phyloP scores from a whole-genome alignment of 2,797 vertebrate genomes.

The Sebastes itinus region DNA sequence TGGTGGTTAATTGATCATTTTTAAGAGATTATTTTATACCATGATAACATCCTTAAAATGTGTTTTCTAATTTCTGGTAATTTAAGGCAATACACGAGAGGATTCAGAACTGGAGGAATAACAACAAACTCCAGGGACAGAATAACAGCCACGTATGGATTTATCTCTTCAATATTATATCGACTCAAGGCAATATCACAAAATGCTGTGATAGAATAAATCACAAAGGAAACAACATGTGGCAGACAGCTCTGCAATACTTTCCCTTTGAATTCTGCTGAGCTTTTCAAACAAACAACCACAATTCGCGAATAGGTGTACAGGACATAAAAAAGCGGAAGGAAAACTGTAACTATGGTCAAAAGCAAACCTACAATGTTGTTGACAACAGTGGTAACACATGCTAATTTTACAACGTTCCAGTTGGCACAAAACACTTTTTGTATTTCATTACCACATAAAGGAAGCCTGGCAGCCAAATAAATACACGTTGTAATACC shows the following conservation, averaged over 20 bases:
- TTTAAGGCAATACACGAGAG: constrained; percentile 67
- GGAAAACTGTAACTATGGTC: constrained; percentile 6
- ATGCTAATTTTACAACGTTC: constrained; percentile 64
- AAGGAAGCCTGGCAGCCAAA: constrained; percentile 35
- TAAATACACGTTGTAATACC: not conserved
- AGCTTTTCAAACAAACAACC: constrained; percentile 36
- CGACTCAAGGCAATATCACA: constrained; percentile 60
- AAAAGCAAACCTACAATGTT: constrained; percentile 39
- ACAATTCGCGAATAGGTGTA: constrained; percentile 61
- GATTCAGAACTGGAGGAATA: constrained; percentile 71
- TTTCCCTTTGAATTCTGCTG: constrained; percentile 52
- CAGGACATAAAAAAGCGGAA: constrained; percentile 51
- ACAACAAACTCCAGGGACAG: constrained; percentile 72
- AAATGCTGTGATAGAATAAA: constrained; percentile 46
- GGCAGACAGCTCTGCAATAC: constrained; percentile 63
- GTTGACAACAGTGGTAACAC: constrained; percentile 28
- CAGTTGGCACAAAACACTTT: constrained; percentile 68
- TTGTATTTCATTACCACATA: constrained; percentile 64
- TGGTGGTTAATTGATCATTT: not conserved
- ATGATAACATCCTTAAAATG: constrained; percentile 25
- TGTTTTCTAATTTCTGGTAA: constrained; percentile 39
- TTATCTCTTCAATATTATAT: constrained; percentile 27
- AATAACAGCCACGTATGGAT: constrained; percentile 57
- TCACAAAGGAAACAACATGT: constrained; percentile 58
- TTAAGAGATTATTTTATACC: not conserved